Evolutionary conservation across 35 echinoderm and acorn worm genomes (phyloP).

Genomic region (Hemicentrotus pulcherrimus): DNA sequence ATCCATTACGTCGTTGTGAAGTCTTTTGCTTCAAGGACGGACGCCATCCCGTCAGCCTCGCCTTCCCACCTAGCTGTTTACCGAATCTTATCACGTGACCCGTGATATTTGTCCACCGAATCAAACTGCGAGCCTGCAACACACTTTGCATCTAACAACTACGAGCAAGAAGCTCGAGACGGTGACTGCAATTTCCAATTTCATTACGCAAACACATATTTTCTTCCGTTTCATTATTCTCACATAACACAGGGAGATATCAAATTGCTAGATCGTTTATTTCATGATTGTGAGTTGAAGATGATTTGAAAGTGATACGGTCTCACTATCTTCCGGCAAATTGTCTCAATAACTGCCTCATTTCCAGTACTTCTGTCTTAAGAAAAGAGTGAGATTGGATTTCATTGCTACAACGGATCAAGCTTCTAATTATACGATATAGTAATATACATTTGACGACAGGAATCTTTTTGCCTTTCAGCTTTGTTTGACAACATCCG

Average conservation of each 20-base stretch:
- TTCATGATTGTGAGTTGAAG: not conserved
- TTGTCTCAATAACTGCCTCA: not conserved
- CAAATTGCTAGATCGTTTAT: not conserved
- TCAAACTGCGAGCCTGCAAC: not conserved
- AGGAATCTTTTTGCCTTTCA: too few relatives aligned
- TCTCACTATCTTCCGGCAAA: not conserved
- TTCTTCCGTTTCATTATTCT: not conserved
- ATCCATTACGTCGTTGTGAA: too few relatives aligned
- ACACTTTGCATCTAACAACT: not conserved
- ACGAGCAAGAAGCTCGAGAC: not conserved
- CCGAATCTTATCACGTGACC: not conserved
- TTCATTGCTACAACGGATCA: not conserved
- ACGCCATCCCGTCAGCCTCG: not conserved
- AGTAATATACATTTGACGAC: not conserved
- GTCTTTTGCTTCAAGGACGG: not conserved
- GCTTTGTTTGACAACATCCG: too few relatives aligned
- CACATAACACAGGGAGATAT: not conserved
- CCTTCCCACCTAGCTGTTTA: not conserved
- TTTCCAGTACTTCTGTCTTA: not conserved
- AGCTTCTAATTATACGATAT: not conserved
- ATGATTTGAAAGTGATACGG: conserved; percentile 3
- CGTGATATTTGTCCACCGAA: not conserved
- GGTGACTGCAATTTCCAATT: conserved; percentile 3
- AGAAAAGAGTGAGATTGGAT: not conserved
- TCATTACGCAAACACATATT: not conserved